phyloP scores from a whole-genome alignment of 2,888 invertebrate species.

The Drosophila barbarae region DNA sequence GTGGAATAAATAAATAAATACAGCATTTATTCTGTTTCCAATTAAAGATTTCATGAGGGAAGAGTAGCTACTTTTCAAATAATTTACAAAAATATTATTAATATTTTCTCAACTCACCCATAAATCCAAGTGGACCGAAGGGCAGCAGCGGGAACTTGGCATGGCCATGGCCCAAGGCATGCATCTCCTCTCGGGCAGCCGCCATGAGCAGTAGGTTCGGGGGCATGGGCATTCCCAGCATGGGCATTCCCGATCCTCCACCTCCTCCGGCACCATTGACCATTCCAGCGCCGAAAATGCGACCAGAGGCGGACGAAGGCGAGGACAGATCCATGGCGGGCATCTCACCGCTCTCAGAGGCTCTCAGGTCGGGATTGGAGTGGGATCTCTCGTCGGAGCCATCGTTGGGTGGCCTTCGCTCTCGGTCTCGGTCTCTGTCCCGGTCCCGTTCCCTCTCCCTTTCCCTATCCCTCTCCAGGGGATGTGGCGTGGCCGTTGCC shows the following conservation, averaged over 20 bases:
- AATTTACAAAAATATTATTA: not conserved
- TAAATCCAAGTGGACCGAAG: slow-evolving; percentile 92
- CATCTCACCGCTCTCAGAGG: slow-evolving; percentile 50
- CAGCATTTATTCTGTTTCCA: not conserved
- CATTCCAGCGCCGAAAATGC: slow-evolving; percentile 39
- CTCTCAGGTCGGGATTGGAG: slow-evolving; percentile 49
- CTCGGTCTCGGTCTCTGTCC: slow-evolving; percentile 3
- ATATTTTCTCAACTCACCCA: slow-evolving; percentile 78
- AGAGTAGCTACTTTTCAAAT: no score
- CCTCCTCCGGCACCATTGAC: slow-evolving; percentile 23
- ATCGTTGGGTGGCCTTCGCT: slow-evolving; percentile 29
- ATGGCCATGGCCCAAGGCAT: slow-evolving; percentile 69
- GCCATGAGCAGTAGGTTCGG: slow-evolving; percentile 78
- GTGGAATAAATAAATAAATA: not conserved
- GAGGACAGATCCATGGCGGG: slow-evolving; percentile 82
- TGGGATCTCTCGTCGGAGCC: slow-evolving; percentile 65
- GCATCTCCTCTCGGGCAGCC: slow-evolving; percentile 78
- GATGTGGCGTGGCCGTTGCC: slow-evolving; percentile 62
- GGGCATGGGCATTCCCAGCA: slow-evolving; percentile 74
- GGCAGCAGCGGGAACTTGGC: slow-evolving; percentile 85
- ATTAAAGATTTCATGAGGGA: not conserved
- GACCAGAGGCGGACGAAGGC: slow-evolving; percentile 73
- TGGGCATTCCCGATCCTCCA: slow-evolving; percentile 45
- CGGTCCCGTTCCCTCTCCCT: slow-evolving; percentile 9
- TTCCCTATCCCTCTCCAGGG: slow-evolving; percentile 55